Percentiles rank a stretch among this genome's conserved stretches.
Conservation (phyloP, 1,140 invertebrate genomes). For the Coenobita brevimanus region DNA sequence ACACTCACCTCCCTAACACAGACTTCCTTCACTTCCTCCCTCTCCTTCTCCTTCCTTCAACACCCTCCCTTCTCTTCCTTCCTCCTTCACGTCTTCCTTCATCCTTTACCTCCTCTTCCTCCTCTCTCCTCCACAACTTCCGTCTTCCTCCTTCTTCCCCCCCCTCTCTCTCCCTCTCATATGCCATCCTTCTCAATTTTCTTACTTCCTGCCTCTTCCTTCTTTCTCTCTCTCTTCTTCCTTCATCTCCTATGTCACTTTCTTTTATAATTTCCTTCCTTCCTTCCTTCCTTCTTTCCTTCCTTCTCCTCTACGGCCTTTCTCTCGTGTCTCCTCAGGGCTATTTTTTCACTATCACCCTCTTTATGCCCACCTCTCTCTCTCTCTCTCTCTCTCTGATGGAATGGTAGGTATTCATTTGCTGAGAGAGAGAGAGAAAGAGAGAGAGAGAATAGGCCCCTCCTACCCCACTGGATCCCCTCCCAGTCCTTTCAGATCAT, state of each 20-base stretch:
- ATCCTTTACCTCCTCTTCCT: neutral
- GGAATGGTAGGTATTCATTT: neutral
- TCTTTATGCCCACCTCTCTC: neutral
- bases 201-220: neutral
- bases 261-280: neutral
- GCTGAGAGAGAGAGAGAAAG: neutral
- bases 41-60: neutral
- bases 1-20: neutral
- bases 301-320: neutral
- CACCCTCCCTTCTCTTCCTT: neutral
- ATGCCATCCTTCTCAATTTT: neutral
- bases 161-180: neutral
- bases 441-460: neutral
- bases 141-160: neutral
- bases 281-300: neutral
- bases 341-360: neutral
- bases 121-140: neutral
- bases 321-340: neutral
- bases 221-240: neutral
- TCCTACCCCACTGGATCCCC: neutral
- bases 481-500: too few relatives aligned
- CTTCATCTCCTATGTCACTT: neutral
- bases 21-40: neutral
- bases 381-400: constrained; percentile 10
- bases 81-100: neutral